Evolutionary conservation across 2,797 vertebrate genomes (phyloP), one percentile per base, ranked within the genome.

Genomic region (Alauda arvensis): DNA sequence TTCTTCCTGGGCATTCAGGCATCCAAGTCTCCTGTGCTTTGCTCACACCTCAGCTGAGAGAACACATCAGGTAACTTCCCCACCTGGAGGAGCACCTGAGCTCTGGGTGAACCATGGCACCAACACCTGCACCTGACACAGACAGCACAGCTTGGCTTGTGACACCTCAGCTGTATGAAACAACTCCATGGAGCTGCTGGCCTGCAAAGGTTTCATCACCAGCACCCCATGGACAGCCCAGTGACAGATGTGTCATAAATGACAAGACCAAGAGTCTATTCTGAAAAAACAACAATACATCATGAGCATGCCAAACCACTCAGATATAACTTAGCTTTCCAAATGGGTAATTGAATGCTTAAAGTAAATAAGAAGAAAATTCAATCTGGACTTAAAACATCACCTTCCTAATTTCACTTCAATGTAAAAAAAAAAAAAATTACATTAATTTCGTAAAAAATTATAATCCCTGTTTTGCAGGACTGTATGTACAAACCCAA

Each of bases 141-240:
- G 77, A 46, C 1, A 67, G 63, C 45, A 49, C 29, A 60, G n/a
- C 46, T 34, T 34, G 40, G 25, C 60, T 57, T 14, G 17, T 6
- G 42, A 42, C 46, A 59, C 55, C 68, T 59, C 68, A 76, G 14
- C 21, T 3, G 0, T 11, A 37, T 18, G 14, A 12, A 43, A 57
- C 59, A 71, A 10, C 20, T 1, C 17, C 37, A 21, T 0, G 0
- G 51, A 75, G 28, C 23, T 2, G 1, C 60, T 69, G 48, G 20
- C 46, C 48, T 56, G 70, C 52, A 78, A 29, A 80, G 31, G 25
- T 23, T 57, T 75, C 18, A 33, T 5, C 25, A 33, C 19, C 49
- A 79, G n/a, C 45, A 23, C 20, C 31, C 31, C 48, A 63, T 7
- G 24, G 43, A 48, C n/a, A 40, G 4, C 14, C 6, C 49, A 23